These are phyloP conservation scores for Avahi laniger DNA, from an alignment of 2,797 vertebrate genomes.

Conservation along the genomic window DNA sequence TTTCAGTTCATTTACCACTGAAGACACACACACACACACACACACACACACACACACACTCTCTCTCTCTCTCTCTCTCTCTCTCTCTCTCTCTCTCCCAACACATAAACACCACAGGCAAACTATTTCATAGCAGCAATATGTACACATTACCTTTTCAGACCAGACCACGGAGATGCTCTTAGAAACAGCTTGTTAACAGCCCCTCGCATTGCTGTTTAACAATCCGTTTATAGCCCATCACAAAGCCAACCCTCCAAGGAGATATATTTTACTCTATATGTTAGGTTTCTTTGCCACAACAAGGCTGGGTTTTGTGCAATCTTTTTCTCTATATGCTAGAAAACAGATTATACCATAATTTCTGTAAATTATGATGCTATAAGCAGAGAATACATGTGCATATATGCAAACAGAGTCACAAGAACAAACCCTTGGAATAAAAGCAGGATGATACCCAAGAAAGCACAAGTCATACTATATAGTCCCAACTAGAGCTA, in stretches of 20 bases:
- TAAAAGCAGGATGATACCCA: constrained; percentile 26
- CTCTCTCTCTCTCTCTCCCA: not conserved
- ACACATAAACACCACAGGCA: constrained; percentile 36
- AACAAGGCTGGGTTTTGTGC: constrained; percentile 33
- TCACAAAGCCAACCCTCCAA: constrained; percentile 64
- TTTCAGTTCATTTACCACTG: not conserved
- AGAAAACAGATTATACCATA: not conserved
- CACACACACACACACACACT: not conserved
- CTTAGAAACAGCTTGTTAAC: constrained; percentile 68
- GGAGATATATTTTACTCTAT: constrained; percentile 64
- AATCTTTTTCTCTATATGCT: constrained; percentile 24
- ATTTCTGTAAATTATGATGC: not conserved
- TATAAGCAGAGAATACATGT: not conserved
- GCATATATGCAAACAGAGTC: not conserved
- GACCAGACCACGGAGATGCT: constrained; percentile 53
- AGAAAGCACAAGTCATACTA: not conserved
- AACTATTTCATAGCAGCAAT: constrained; percentile 28
- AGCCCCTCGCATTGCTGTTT: constrained; percentile 50
- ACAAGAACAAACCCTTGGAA: not conserved
- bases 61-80: no score
- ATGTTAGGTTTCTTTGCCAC: constrained; percentile 42
- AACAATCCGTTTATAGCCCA: constrained; percentile 69
- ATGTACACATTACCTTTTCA: constrained; percentile 55
- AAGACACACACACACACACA: not conserved
- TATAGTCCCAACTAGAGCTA: not conserved